Evolutionary conservation across 2,888 invertebrate genomes (phyloP).

Genomic region (Amiota minor): DNA sequence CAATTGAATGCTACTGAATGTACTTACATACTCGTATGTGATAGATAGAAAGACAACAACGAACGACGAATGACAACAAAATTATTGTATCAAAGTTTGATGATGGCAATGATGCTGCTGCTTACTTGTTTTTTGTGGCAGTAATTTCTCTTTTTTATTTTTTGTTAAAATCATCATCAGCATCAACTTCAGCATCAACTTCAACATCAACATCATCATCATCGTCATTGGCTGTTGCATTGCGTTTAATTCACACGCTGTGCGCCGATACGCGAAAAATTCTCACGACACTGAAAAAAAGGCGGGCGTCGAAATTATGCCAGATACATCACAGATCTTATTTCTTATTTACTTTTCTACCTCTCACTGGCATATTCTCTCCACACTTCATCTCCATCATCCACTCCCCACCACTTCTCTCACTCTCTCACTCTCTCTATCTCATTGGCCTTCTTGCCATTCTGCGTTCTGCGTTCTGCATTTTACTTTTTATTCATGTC

Average conservation of each 20-base stretch:
- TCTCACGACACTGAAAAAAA: slow-evolving; percentile 69
- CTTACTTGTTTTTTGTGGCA: no score
- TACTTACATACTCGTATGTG: no score
- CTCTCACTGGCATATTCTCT: neutral
- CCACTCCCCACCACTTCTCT: slow-evolving; percentile 21
- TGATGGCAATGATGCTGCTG: neutral
- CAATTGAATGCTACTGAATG: no score
- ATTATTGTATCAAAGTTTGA: neutral
- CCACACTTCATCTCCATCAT: neutral
- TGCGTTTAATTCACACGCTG: slow-evolving; percentile 66
- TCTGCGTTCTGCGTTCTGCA: slow-evolving; percentile 31
- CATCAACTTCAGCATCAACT: slow-evolving; percentile 5
- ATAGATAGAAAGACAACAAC: no score
- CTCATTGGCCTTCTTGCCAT: slow-evolving; percentile 29
- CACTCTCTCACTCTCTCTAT: slow-evolving; percentile 25
- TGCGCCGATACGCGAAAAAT: slow-evolving; percentile 66
- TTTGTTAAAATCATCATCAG: slow-evolving; percentile 4
- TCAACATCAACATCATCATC: slow-evolving; percentile 27
- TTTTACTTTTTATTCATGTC: neutral
- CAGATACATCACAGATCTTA: slow-evolving; percentile 3
- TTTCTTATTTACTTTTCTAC: neutral
- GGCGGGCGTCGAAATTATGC: slow-evolving; percentile 34
- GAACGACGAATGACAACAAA: no score
- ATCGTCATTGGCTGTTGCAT: slow-evolving; percentile 1
- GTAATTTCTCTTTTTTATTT: no score